A percentile compares a stretch with the other conserved stretches of the same genome.
Evolutionary conservation across 2,797 vertebrate species (phyloP).

Genomic region (Epinephelus coioides): DNA sequence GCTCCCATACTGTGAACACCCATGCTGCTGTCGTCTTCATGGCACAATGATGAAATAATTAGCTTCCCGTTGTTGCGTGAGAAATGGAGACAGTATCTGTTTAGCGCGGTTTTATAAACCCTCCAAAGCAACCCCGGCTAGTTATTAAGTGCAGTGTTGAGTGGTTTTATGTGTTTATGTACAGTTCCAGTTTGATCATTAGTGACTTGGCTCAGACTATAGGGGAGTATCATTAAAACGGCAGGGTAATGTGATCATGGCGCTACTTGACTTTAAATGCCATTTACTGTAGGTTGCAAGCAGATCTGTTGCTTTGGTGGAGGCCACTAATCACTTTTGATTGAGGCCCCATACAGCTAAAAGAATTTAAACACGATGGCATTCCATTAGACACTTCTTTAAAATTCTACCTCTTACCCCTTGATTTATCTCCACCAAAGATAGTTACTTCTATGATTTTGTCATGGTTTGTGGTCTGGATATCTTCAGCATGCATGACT

Average conservation of each 20-base stretch:
- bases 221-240: constrained; percentile 62
- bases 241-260: constrained; percentile 45
- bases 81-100: constrained; percentile 77
- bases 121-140: constrained; percentile 63
- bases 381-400: constrained; percentile 13
- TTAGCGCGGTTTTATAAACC: constrained; percentile 63
- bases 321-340: constrained; percentile 51
- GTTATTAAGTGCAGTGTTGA: constrained; percentile 71
- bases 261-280: constrained; percentile 56
- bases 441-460: not conserved
- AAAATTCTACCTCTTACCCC: constrained; percentile 3
- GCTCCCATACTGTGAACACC: constrained; percentile 73
- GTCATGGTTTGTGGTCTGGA: not conserved
- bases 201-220: constrained; percentile 65
- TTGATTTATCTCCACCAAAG: not conserved
- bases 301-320: constrained; percentile 49
- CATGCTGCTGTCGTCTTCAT: constrained; percentile 70
- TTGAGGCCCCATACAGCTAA: constrained; percentile 22
- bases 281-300: constrained; percentile 41
- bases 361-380: constrained; percentile 22
- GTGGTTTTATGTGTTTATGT: constrained; percentile 72
- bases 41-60: constrained; percentile 83
- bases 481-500: not conserved
- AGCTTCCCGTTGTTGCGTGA: constrained; percentile 78
- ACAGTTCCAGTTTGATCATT: constrained; percentile 77